Evolutionary conservation across 2,113 vertebrate genomes (phyloP).

Genomic region (Sander lucioperca): DNA sequence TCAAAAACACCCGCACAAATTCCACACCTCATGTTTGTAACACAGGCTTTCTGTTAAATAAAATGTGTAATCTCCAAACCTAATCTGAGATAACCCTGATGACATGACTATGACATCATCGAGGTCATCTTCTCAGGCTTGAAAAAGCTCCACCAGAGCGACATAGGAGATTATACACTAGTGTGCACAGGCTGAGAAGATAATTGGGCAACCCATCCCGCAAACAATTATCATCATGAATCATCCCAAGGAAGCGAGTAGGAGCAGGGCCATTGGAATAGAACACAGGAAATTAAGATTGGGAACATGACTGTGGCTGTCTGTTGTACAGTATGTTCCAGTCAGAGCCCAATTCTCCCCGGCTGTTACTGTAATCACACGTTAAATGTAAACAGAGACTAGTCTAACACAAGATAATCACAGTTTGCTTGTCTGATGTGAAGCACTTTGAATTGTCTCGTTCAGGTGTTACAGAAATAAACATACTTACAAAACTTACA

Average conservation of each 20-base stretch:
- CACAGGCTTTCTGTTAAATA: neutral
- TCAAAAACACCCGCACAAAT: too few relatives aligned
- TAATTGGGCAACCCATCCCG: neutral
- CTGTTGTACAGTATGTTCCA: neutral
- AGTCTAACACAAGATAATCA: neutral
- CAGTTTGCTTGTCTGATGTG: too few relatives aligned
- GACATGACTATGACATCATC: neutral
- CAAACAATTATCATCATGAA: slow-evolving; percentile 11
- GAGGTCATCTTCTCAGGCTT: neutral
- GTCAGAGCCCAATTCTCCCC: neutral
- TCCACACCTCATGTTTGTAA: too few relatives aligned
- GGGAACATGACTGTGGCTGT: neutral
- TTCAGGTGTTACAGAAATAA: neutral
- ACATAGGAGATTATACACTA: neutral
- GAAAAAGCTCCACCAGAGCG: neutral
- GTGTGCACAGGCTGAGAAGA: neutral
- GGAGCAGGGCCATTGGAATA: neutral
- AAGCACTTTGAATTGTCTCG: neutral
- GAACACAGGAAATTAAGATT: slow-evolving; percentile 19
- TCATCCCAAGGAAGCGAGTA: neutral
- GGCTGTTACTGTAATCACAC: neutral
- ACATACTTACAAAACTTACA: too few relatives aligned
- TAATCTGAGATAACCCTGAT: too few relatives aligned
- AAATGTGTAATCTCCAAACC: neutral
- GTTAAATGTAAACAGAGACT: slow-evolving; percentile 12